Evolutionary conservation across 23 tunicate species (phyloP), one percentile per base, ranked within the genome.

Genomic region (Ascidia mentula): DNA sequence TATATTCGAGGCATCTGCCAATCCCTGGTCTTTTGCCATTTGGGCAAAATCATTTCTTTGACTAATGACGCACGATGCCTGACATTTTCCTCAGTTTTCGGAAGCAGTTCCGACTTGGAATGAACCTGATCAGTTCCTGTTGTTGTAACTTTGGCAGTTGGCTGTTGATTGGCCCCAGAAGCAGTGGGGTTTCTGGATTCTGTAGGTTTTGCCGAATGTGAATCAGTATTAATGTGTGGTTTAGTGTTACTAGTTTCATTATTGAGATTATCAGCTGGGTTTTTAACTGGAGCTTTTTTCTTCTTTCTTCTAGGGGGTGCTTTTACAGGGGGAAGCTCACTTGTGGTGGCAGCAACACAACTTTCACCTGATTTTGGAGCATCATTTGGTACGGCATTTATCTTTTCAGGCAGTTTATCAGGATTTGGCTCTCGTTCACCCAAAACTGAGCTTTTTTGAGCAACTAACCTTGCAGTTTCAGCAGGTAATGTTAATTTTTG

Each of bases 231-330:
- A 5, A 1, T 53, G 13, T 53, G 7, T 26, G 39, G 28, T 53
- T 42, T 12, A 42, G 53, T 9, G 12, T 3, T 5, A 28, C 13
- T 1, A 53, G 65, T 9, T 3, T 26, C 24, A 20, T 53, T 9
- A 20, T 53, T 9, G 13, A 20, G 28, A 53, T 26, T 26, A 20
- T 26, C 4, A 53, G 13, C 13, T 6, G 65, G 65, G 1, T 20
- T 28, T 53, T 53, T 53, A 28, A 28, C 28, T 6, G 65, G 28
- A 6, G 65, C 6, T 30, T 83, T 83, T 33, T 76, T 76, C 77
- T 86, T 86, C 33, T 78, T 86, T 17, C 90, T 34, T 72, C 90
- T 45, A 35, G 90, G 90, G 31, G 90, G 90, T 20, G 90, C 84
- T 42, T 72, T 73, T 12, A 86, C 59, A 40, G 89, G 82, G 0